Conservation (phyloP, 2,113 vertebrate species). For the Microcebus griseorufus region DNA sequence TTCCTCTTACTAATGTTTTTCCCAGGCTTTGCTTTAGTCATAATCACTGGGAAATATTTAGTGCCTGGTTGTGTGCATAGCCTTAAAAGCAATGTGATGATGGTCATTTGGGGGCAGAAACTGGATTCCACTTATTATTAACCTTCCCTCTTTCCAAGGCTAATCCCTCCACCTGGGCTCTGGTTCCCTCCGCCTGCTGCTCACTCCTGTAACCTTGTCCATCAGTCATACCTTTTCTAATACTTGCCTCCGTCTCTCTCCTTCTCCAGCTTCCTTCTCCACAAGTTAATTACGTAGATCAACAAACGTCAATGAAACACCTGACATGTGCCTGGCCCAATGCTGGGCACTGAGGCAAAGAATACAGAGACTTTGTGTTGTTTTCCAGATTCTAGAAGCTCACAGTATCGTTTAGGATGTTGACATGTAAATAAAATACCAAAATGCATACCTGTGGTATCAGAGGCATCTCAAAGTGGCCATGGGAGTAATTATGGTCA, state of each 20-base stretch:
- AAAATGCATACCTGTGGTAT: background rate
- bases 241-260: background rate
- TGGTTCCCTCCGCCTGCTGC: accelerated
- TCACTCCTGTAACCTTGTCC: background rate
- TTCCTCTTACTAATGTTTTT: conserved; percentile 49
- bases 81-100: conserved; percentile 45
- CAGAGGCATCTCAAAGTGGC: background rate
- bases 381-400: background rate
- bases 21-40: conserved; percentile 34
- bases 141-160: background rate
- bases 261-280: background rate
- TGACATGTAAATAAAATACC: background rate
- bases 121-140: background rate
- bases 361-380: background rate
- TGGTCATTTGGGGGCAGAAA: conserved; percentile 2
- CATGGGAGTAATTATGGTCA: background rate
- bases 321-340: background rate
- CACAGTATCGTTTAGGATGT: too few relatives aligned
- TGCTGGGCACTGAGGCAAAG: background rate
- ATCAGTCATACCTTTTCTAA: background rate
- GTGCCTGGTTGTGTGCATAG: background rate
- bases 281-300: background rate
- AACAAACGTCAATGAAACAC: background rate
- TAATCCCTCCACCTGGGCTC: background rate
- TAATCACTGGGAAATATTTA: conserved; percentile 46